These are phyloP conservation scores for Drepana falcataria DNA, from an alignment of 2,888 invertebrate genomes.

Conservation along the genomic window DNA sequence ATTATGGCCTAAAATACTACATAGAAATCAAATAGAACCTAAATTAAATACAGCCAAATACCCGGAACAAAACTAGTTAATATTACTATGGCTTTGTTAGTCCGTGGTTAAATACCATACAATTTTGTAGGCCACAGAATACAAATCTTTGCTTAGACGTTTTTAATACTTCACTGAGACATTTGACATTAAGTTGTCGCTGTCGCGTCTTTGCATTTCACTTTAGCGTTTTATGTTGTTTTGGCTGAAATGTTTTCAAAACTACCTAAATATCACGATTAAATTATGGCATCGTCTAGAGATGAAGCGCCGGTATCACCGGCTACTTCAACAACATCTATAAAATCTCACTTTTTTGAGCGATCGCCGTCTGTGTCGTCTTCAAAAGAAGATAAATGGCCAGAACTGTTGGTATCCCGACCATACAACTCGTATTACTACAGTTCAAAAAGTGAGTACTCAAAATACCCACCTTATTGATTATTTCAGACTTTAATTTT, in stretches of 20 bases:
- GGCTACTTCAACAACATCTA: conserved; percentile 53
- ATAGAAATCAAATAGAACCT: too few relatives aligned
- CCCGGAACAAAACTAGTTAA: too few relatives aligned
- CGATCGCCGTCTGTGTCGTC: conserved; percentile 64
- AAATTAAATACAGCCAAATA: too few relatives aligned
- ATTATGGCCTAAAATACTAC: too few relatives aligned
- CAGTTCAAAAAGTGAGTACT: conserved; percentile 62
- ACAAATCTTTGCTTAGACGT: too few relatives aligned
- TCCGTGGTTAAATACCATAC: too few relatives aligned
- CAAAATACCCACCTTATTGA: background rate
- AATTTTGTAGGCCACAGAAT: too few relatives aligned
- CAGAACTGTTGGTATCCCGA: conserved; percentile 66
- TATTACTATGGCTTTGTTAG: too few relatives aligned
- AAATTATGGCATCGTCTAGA: conserved; percentile 57
- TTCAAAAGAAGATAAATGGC: conserved; percentile 68
- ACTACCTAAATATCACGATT: conserved; percentile 15
- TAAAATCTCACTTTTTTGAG: conserved; percentile 50
- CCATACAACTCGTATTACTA: conserved; percentile 67
- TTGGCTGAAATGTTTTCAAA: too few relatives aligned
- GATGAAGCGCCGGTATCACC: conserved; percentile 54
- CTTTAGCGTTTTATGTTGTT: background rate
- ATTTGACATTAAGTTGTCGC: conserved; percentile 18
- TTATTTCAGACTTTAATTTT: background rate
- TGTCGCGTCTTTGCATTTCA: conserved; percentile 16
- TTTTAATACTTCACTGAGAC: conserved; percentile 1